These are phyloP conservation scores for Acanthochromis polyacanthus DNA, from an alignment of 2,113 vertebrate species.

Conservation along the genomic window DNA sequence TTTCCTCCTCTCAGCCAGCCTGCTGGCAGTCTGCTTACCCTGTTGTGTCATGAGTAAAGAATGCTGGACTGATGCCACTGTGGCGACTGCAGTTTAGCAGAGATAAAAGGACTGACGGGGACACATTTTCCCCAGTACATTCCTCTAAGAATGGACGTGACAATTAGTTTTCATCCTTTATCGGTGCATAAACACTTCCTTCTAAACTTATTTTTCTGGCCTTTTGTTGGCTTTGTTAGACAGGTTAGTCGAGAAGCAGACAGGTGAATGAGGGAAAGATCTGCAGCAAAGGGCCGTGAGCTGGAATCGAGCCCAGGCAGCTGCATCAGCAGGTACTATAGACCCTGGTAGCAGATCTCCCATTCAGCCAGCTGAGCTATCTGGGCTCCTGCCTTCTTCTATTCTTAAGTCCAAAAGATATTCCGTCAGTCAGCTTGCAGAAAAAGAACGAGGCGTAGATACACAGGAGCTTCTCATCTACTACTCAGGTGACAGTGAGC, in stretches of 20 bases:
- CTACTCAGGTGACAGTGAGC: slow-evolving; percentile 32
- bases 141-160: neutral
- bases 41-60: slow-evolving; percentile 49
- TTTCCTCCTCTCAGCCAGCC: neutral
- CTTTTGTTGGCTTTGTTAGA: too few species aligned
- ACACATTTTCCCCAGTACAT: slow-evolving; percentile 23
- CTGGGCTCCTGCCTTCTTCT: too few species aligned
- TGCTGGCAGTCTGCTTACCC: neutral
- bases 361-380: too few species aligned
- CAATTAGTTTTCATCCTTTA: neutral
- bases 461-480: slow-evolving; percentile 29
- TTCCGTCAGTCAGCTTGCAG: slow-evolving; percentile 1
- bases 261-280: too few species aligned
- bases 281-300: too few species aligned
- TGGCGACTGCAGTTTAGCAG: slow-evolving; percentile 17
- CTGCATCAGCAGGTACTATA: too few species aligned
- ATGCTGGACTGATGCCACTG: slow-evolving; percentile 48
- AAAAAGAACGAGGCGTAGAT: neutral
- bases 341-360: too few species aligned
- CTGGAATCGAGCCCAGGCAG: too few species aligned
- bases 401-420: neutral
- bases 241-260: too few species aligned
- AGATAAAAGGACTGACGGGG: slow-evolving; percentile 24
- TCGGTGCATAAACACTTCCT: neutral
- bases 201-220: too few species aligned